A percentile compares a stretch with the other conserved stretches of the same genome.
These are phyloP conservation scores for Brachyptera putata DNA, from an alignment of 2,888 invertebrate genomes.

Conservation along the genomic window DNA sequence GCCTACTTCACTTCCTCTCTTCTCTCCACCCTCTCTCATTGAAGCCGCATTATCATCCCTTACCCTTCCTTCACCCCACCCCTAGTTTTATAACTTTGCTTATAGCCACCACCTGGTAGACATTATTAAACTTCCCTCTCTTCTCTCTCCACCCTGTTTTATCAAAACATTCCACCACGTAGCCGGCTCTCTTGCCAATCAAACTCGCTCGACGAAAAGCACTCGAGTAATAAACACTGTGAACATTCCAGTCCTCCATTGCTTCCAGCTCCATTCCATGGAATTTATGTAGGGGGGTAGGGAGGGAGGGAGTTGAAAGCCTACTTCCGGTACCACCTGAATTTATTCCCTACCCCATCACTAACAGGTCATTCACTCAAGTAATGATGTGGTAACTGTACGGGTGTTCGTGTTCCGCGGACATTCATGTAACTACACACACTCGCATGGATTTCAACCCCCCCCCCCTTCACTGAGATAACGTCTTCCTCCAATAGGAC, in stretches of 20 bases:
- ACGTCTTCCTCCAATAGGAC: too few relatives aligned
- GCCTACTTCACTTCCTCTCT: conserved; percentile 3
- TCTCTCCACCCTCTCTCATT: background rate
- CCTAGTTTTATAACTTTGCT: conserved; percentile 15
- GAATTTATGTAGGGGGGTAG: background rate
- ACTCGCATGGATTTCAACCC: background rate
- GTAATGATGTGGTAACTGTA: background rate
- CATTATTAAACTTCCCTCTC: conserved; percentile 24
- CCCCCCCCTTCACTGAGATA: too few relatives aligned
- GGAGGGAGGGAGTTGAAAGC: background rate
- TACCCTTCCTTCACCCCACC: background rate
- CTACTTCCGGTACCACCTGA: conserved; percentile 4
- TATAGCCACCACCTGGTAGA: conserved; percentile 23
- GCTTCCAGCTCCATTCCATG: background rate
- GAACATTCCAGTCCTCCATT: background rate
- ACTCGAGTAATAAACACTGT: conserved; percentile 3
- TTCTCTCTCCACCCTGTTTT: conserved; percentile 24
- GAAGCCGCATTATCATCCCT: conserved; percentile 22
- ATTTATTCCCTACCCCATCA: background rate
- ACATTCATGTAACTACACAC: too few relatives aligned
- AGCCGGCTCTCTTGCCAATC: conserved; percentile 26
- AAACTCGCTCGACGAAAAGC: conserved; percentile 26
- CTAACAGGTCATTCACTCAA: background rate
- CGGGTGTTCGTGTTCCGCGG: background rate
- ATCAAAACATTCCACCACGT: conserved; percentile 28